Conservation (phyloP, 2,113 vertebrate species). For the Lipophrys pholis region DNA sequence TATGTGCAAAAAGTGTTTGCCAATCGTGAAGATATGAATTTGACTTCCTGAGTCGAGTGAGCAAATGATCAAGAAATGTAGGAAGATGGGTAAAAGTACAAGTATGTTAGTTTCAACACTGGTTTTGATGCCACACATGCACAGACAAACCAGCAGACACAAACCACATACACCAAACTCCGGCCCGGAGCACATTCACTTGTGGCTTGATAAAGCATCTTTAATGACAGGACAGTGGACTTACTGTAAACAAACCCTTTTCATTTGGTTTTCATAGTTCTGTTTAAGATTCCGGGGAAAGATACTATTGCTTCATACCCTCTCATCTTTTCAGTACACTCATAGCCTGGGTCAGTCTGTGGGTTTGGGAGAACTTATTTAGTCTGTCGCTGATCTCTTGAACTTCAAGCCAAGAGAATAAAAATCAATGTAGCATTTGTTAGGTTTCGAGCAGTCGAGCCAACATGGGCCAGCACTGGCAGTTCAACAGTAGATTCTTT, state of each 20-base stretch:
- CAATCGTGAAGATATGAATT: too few species aligned
- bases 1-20: too few species aligned
- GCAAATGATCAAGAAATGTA: slow-evolving; percentile 12
- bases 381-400: slow-evolving; percentile 61
- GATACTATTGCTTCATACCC: slow-evolving; percentile 54
- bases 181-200: slow-evolving; percentile 56
- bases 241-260: slow-evolving; percentile 70
- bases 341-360: slow-evolving; percentile 63
- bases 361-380: slow-evolving; percentile 60
- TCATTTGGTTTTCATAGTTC: slow-evolving; percentile 66
- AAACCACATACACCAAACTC: slow-evolving; percentile 52
- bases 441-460: slow-evolving; percentile 38
- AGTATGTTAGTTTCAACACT: slow-evolving; percentile 47
- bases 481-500: slow-evolving; percentile 44
- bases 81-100: slow-evolving; percentile 10
- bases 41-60: too few species aligned
- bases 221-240: slow-evolving; percentile 65
- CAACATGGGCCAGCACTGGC: slow-evolving; percentile 17
- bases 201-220: slow-evolving; percentile 64
- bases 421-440: slow-evolving; percentile 62
- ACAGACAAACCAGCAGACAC: slow-evolving; percentile 48
- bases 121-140: slow-evolving; percentile 40
- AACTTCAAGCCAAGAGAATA: slow-evolving; percentile 54
- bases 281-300: slow-evolving; percentile 58
- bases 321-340: slow-evolving; percentile 69